A percentile compares a stretch with the other conserved stretches of the same genome.
Conservation (phyloP, 2,113 vertebrate genomes). For the Bujurquina vittata region DNA sequence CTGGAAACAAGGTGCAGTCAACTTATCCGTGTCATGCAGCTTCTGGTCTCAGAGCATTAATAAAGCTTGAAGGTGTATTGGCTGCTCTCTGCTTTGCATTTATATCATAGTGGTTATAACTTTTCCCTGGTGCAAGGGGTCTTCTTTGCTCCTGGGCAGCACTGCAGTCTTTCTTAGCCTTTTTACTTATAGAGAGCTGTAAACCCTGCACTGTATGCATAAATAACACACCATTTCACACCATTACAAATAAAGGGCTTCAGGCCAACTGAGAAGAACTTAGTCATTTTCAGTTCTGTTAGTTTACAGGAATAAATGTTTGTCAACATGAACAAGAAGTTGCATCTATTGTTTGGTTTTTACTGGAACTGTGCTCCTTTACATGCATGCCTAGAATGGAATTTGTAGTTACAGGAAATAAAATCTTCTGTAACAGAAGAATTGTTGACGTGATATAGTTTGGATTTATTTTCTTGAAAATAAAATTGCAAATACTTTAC, state of each 20-base stretch:
- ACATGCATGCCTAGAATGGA: neutral
- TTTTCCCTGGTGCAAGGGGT: neutral
- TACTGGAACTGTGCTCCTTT: neutral
- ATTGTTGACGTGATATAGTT: too few relatives aligned
- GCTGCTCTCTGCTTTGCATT: constrained; percentile 26
- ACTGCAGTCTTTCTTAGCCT: constrained; percentile 4
- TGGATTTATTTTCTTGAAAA: neutral
- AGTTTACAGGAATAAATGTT: constrained; percentile 22
- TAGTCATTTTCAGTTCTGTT: constrained; percentile 8
- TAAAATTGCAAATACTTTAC: neutral
- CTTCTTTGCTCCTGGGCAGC: neutral
- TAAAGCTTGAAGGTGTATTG: neutral
- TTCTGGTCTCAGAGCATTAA: constrained; percentile 1
- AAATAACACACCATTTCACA: constrained; percentile 52
- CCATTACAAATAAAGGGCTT: constrained; percentile 32
- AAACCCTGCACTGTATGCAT: constrained; percentile 29
- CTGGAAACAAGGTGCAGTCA: neutral
- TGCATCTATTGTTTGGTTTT: neutral
- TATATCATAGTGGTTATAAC: neutral
- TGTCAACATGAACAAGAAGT: neutral
- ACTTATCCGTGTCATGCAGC: constrained; percentile 7
- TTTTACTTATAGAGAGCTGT: constrained; percentile 32
- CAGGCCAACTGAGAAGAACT: constrained; percentile 28
- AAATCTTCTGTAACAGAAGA: too few relatives aligned
- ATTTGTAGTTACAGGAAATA: neutral